Evolutionary conservation across 37 sponge, comb jelly and placozoan species (phyloP).

Genomic region (Halichondria panicea): DNA sequence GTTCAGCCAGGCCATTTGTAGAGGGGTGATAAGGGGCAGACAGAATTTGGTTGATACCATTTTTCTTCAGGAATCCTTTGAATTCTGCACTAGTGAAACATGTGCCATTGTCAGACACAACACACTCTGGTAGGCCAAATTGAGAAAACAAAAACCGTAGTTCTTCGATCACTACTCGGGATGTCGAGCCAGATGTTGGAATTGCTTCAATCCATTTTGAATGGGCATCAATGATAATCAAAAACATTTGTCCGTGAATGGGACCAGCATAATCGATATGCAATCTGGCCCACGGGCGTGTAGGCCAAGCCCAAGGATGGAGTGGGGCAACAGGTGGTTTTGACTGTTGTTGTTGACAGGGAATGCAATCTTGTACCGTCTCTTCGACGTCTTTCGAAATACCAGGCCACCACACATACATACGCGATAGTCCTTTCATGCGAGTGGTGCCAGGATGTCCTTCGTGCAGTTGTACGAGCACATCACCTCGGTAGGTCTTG

Average conservation of each 20-base stretch:
- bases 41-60: conserved; percentile 34
- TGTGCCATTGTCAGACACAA: conserved; percentile 58
- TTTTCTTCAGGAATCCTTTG: conserved; percentile 13
- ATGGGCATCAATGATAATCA: conserved; percentile 21
- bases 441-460: no score
- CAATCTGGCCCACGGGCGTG: conserved; percentile 21
- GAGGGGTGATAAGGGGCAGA: conserved; percentile 27
- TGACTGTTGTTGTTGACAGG: neutral
- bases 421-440: no score
- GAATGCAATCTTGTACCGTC: no score
- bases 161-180: neutral
- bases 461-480: no score
- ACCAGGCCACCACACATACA: no score
- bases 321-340: conserved; percentile 26
- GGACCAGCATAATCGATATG: conserved; percentile 43
- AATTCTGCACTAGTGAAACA: conserved; percentile 32
- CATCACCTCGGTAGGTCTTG: no score
- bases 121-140: conserved; percentile 27
- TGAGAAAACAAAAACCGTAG: conserved; percentile 24
- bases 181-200: conserved; percentile 2
- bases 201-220: conserved; percentile 18
- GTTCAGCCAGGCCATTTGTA: conserved; percentile 42
- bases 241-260: conserved; percentile 26
- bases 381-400: no score
- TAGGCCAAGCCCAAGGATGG: conserved; percentile 41